Percentiles rank a stretch among this genome's conserved stretches.
These are phyloP conservation scores for Drosophila elegans DNA, from an alignment of 1,140 invertebrate genomes.

Conservation along the genomic window DNA sequence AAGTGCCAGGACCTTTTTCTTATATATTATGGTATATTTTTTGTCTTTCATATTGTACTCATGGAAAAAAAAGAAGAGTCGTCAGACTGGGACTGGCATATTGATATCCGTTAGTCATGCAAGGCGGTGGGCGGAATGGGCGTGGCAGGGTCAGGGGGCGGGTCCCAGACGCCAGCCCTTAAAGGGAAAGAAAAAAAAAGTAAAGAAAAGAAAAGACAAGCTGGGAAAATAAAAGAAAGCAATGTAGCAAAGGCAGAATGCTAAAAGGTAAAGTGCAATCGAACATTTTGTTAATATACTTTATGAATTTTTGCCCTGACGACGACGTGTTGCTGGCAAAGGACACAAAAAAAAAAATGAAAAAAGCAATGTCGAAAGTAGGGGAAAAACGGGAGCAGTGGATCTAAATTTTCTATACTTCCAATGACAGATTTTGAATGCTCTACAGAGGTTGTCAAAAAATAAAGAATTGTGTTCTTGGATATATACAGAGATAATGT, in stretches of 20 bases:
- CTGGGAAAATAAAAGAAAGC: slow-evolving; percentile 7
- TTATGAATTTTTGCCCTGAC: slow-evolving; percentile 66
- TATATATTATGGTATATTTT: slow-evolving; percentile 19
- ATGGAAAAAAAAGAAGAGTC: slow-evolving; percentile 1
- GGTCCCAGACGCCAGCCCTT: slow-evolving; percentile 1
- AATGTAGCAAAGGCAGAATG: slow-evolving; percentile 34
- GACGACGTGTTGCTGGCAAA: slow-evolving; percentile 62
- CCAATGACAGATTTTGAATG: not conserved
- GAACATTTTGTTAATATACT: slow-evolving; percentile 78
- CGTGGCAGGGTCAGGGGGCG: slow-evolving; percentile 4
- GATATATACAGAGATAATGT: no score
- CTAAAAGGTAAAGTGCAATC: slow-evolving; percentile 74
- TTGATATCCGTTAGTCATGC: slow-evolving; percentile 67
- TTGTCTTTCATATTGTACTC: not conserved
- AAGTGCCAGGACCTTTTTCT: slow-evolving; percentile 19
- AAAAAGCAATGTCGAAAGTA: slow-evolving; percentile 17
- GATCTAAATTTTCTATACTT: not conserved
- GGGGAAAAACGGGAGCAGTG: not conserved
- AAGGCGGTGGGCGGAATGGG: slow-evolving; percentile 17
- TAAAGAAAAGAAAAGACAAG: slow-evolving; percentile 9
- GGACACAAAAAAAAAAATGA: not conserved
- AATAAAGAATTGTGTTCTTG: not conserved
- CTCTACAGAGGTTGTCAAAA: not conserved
- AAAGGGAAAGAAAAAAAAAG: slow-evolving; percentile 15
- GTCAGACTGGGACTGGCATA: slow-evolving; percentile 36